These are phyloP conservation scores for Aphyosemion australe DNA, from an alignment of 2,113 vertebrate species.

Conservation along the genomic window DNA sequence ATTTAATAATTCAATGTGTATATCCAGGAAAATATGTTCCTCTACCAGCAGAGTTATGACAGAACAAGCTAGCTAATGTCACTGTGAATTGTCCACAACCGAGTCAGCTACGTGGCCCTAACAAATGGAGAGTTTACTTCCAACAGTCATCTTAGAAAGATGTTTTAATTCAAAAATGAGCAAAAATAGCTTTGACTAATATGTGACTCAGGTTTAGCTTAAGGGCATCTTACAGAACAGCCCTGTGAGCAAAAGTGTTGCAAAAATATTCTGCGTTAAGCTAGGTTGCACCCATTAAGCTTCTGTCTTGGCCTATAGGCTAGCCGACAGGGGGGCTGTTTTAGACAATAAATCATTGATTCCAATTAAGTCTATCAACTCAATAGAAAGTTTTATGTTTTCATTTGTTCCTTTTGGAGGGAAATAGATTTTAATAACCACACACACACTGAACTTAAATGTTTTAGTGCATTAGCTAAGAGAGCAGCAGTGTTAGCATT, in stretches of 20 bases:
- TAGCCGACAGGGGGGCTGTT: background rate
- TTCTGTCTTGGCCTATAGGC: slow-evolving; percentile 37
- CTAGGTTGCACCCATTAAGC: slow-evolving; percentile 31
- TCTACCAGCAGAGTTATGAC: slow-evolving; percentile 26
- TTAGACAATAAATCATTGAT: background rate
- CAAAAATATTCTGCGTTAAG: slow-evolving; percentile 26
- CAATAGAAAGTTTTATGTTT: no score
- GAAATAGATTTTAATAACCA: no score
- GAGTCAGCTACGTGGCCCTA: background rate
- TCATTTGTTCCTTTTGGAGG: no score
- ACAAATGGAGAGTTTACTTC: no score
- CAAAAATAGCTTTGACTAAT: background rate
- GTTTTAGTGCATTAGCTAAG: no score
- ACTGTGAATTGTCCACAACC: background rate
- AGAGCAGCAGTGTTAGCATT: no score
- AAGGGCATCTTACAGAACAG: slow-evolving; percentile 37
- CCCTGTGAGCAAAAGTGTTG: slow-evolving; percentile 17
- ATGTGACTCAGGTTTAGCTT: slow-evolving; percentile 23
- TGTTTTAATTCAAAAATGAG: background rate
- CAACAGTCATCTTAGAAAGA: background rate
- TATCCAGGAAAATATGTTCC: slow-evolving; percentile 57
- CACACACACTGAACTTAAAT: no score
- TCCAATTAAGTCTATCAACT: background rate
- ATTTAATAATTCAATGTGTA: slow-evolving; percentile 68
- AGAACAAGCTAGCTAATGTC: background rate